A percentile compares a stretch with the other conserved stretches of the same genome.
phyloP scores from a whole-genome alignment of 2,113 vertebrate genomes.

The Cyphomyrus discorhynchus region DNA sequence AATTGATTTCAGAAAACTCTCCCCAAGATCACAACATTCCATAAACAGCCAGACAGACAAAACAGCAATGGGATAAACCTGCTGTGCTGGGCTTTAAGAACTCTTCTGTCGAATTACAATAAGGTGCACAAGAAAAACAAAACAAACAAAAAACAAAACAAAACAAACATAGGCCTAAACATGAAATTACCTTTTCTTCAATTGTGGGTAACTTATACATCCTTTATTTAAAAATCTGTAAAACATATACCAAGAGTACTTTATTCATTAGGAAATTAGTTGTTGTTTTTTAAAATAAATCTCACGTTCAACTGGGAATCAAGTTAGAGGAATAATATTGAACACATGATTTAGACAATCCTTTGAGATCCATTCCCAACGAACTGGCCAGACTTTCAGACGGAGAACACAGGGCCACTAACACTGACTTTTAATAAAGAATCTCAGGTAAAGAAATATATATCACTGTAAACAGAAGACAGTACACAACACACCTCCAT shows the following conservation, averaged over 20 bases:
- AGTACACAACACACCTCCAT: constrained; percentile 58
- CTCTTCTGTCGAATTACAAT: background rate
- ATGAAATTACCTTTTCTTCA: constrained; percentile 48
- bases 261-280: constrained; percentile 57
- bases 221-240: constrained; percentile 63
- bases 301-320: constrained; percentile 49
- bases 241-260: constrained; percentile 71
- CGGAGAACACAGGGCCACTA: constrained; percentile 66
- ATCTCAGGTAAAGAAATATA: constrained; percentile 33
- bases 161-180: constrained; percentile 37
- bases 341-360: constrained; percentile 52
- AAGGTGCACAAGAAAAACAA: background rate
- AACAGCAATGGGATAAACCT: background rate
- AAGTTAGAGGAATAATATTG: constrained; percentile 30
- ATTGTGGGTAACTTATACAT: constrained; percentile 57
- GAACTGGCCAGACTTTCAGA: constrained; percentile 61
- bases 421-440: constrained; percentile 34
- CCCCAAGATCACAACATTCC: background rate
- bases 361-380: constrained; percentile 59
- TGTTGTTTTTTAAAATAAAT: constrained; percentile 44
- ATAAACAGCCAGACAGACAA: background rate
- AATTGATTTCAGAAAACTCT: background rate
- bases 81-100: background rate
- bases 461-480: constrained; percentile 53
- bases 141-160: constrained; percentile 16